These are phyloP conservation scores for Ichneumoninae sp. DNA, from an alignment of 2,888 invertebrate genomes.

Conservation along the genomic window DNA sequence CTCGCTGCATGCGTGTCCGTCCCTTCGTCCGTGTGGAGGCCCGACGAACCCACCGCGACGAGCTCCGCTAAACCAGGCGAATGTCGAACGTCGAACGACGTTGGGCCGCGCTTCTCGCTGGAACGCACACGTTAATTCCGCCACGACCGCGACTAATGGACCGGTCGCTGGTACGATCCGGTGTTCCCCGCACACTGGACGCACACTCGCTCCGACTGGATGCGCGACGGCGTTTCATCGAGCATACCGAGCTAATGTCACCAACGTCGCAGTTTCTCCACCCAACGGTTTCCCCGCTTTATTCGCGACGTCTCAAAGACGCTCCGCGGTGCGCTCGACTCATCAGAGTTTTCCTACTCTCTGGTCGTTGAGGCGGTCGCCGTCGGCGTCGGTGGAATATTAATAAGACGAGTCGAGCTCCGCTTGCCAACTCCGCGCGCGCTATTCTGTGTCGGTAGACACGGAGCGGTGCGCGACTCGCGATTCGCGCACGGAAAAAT, in stretches of 20 bases:
- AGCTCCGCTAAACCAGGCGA: constrained; percentile 6
- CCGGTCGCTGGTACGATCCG: constrained; percentile 19
- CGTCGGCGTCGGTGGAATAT: constrained; percentile 30
- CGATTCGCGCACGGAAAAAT: constrained; percentile 3
- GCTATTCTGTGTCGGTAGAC: constrained; percentile 56
- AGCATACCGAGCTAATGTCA: neutral
- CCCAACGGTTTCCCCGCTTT: neutral
- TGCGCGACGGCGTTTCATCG: neutral
- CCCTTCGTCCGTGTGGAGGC: neutral
- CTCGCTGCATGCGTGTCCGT: neutral
- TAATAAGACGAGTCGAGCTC: constrained; percentile 56
- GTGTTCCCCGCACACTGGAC: constrained; percentile 37
- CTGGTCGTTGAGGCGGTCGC: neutral
- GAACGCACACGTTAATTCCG: constrained; percentile 38
- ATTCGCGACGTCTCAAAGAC: neutral
- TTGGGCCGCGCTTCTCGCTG: constrained; percentile 7
- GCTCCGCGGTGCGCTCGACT: neutral
- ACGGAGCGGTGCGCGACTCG: constrained; percentile 14
- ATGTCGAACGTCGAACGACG: constrained; percentile 50
- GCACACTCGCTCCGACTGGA: constrained; percentile 35
- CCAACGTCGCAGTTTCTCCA: constrained; percentile 1
- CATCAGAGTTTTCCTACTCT: neutral
- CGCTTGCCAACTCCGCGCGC: constrained; percentile 69
- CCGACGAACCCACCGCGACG: neutral
- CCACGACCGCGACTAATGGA: constrained; percentile 46